Percentiles rank a stretch among this genome's conserved stretches.
Conservation (phyloP, 92 coral and sea anemone species). For the Plumapathes pennacea region DNA sequence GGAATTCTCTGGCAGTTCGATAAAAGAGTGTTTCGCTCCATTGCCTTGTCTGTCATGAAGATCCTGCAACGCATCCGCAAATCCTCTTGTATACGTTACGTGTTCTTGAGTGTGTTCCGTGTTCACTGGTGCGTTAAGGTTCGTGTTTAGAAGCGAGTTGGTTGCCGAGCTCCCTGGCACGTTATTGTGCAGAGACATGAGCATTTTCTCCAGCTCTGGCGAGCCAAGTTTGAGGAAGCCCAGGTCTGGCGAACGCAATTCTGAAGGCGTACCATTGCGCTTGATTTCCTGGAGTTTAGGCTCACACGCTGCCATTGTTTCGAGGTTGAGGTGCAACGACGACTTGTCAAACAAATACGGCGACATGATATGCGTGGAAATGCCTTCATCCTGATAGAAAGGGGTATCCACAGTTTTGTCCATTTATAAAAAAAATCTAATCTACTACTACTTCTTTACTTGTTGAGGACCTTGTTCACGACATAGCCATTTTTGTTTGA, state of each 20-base stretch:
- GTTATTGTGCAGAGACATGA: conserved; percentile 91
- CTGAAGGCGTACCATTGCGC: conserved; percentile 89
- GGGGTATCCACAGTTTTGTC: conserved; percentile 92
- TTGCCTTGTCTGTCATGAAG: conserved; percentile 88
- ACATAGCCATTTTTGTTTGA: conserved; percentile 26
- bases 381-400: conserved; percentile 94
- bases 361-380: conserved; percentile 81
- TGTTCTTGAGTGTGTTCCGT: conserved; percentile 54
- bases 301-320: conserved; percentile 75
- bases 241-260: conserved; percentile 90
- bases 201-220: conserved; percentile 98
- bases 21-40: conserved; percentile 58
- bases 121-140: conserved; percentile 57
- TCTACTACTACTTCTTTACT: conserved; percentile 44
- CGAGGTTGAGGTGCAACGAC: conserved; percentile 78
- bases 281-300: conserved; percentile 83
- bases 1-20: conserved; percentile 76
- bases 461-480: conserved; percentile 20
- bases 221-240: conserved; percentile 98
- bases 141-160: conserved; percentile 67
- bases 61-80: conserved; percentile 96
- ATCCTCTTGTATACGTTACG: conserved; percentile 82
- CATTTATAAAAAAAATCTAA: conserved; percentile 81
- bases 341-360: conserved; percentile 93
- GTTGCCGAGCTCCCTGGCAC: conserved; percentile 79